phyloP scores from a whole-genome alignment of 2,113 vertebrate genomes.

The Pycnonotus jocosus region DNA sequence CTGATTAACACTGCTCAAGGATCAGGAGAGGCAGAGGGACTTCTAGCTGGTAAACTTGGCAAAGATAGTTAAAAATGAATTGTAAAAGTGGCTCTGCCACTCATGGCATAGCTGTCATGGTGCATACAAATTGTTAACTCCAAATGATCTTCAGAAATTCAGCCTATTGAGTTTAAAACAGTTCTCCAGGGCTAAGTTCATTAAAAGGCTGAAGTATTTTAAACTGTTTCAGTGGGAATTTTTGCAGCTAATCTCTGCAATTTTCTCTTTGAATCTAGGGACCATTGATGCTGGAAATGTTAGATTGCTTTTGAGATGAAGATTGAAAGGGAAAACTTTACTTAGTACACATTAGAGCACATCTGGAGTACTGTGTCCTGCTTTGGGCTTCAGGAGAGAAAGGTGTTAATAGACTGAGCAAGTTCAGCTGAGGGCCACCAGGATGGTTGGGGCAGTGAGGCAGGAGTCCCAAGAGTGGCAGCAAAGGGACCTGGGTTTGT shows the following conservation, averaged over 20 bases:
- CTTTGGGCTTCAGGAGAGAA: background rate
- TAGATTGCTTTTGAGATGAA: background rate
- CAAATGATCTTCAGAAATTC: background rate
- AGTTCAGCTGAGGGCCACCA: background rate
- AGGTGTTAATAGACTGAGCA: background rate
- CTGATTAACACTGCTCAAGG: background rate
- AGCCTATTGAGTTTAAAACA: background rate
- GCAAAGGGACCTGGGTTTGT: background rate
- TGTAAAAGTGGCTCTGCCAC: background rate
- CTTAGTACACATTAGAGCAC: background rate
- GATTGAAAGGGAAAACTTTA: background rate
- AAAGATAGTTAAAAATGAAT: background rate
- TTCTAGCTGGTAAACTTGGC: background rate
- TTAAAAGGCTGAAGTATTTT: constrained; percentile 5
- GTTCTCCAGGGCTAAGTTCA: background rate
- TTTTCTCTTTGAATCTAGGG: constrained; percentile 1
- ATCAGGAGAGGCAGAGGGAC: background rate
- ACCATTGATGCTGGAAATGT: background rate
- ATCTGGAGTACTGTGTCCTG: background rate
- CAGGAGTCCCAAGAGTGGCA: background rate
- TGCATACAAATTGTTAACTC: background rate
- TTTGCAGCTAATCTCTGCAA: background rate
- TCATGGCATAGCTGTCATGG: rapidly evolving
- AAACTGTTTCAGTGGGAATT: background rate
- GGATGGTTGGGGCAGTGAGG: background rate